A percentile compares a stretch with the other conserved stretches of the same genome.
Evolutionary conservation across 2,113 vertebrate genomes (phyloP).

Genomic region (Acanthisitta chloris): DNA sequence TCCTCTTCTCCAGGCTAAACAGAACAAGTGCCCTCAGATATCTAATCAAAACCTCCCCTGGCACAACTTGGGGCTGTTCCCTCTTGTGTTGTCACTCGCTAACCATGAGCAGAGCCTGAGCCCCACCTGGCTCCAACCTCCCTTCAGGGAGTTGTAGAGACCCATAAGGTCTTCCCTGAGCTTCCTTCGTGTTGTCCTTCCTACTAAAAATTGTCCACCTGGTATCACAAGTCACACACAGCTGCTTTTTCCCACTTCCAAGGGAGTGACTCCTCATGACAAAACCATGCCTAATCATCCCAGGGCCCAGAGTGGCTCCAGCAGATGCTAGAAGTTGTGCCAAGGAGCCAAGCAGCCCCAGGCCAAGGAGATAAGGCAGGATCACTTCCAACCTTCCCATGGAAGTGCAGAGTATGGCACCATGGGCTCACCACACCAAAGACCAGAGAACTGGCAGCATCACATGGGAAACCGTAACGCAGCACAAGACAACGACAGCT

Average conservation of each 20-base stretch:
- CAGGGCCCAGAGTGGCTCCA: background rate
- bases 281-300: background rate
- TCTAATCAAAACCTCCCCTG: background rate
- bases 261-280: background rate
- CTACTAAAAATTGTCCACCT: background rate
- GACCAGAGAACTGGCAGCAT: background rate
- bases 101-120: rapidly evolving
- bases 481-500: rapidly evolving
- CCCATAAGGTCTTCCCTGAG: background rate
- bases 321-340: background rate
- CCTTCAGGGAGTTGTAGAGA: rapidly evolving
- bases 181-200: rapidly evolving
- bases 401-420: background rate
- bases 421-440: background rate
- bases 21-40: too few relatives aligned
- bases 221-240: rapidly evolving
- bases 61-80: background rate
- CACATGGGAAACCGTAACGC: rapidly evolving
- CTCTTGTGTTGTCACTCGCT: background rate
- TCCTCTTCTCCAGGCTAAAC: too few relatives aligned
- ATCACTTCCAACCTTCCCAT: background rate
- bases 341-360: background rate
- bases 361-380: background rate
- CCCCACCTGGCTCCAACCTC: rapidly evolving
- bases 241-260: background rate